Conservation (phyloP, 1,140 invertebrate species). For the Trichoplusia ni region DNA sequence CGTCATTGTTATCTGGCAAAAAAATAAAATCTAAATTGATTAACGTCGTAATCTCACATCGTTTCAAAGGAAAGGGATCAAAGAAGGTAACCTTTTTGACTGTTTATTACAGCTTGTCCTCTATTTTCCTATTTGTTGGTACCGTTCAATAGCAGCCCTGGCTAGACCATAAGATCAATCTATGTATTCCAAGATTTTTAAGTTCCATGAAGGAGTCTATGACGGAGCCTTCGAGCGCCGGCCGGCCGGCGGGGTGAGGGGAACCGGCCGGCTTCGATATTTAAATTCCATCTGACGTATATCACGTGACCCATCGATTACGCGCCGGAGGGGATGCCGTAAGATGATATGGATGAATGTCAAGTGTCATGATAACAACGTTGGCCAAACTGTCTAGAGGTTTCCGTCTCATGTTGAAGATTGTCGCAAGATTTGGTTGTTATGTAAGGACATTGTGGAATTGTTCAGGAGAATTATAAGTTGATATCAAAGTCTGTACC, state of each 20-base stretch:
- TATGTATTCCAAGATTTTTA: neutral
- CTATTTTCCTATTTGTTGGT: neutral
- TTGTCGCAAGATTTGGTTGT: neutral
- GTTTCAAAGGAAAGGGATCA: neutral
- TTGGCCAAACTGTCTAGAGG: neutral
- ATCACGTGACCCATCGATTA: conserved; percentile 29
- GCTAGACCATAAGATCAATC: too few relatives aligned
- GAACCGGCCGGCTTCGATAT: conserved; percentile 36
- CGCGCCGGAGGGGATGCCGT: neutral
- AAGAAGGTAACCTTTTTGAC: conserved; percentile 17
- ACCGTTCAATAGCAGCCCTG: neutral
- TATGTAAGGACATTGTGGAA: too few relatives aligned
- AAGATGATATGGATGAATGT: neutral
- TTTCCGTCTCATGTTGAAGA: neutral
- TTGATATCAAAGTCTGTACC: too few relatives aligned
- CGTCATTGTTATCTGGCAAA: conserved; percentile 36
- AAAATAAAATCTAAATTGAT: conserved; percentile 18
- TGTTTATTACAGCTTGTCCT: neutral
- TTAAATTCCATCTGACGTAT: conserved; percentile 27
- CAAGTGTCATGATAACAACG: neutral
- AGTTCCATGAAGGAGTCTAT: conserved; percentile 1
- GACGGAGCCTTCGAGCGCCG: conserved; percentile 17
- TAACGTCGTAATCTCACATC: neutral
- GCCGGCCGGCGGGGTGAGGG: conserved; percentile 30
- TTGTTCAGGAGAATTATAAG: too few relatives aligned